Percentiles rank a stretch among this genome's conserved stretches.
phyloP scores from a whole-genome alignment of 2,113 vertebrate genomes.

The Colius striatus region DNA sequence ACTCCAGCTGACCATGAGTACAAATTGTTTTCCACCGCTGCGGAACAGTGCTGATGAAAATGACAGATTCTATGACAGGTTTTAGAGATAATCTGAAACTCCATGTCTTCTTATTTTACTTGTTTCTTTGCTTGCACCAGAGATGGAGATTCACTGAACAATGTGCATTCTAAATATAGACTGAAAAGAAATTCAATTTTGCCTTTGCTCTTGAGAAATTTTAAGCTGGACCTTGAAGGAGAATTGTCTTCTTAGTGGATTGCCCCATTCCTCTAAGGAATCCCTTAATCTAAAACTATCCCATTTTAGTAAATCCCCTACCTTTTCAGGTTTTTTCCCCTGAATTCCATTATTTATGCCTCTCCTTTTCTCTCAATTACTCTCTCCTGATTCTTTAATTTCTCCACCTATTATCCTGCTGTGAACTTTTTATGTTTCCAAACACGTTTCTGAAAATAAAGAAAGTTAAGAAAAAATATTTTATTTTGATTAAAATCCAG shows the following conservation, averaged over 20 bases:
- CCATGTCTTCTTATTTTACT: not conserved
- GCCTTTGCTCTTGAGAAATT: not conserved
- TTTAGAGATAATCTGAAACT: not conserved
- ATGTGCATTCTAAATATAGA: not conserved
- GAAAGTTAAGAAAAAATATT: not conserved
- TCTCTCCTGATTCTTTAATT: not conserved
- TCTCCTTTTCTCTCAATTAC: not conserved
- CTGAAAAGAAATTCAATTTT: not conserved
- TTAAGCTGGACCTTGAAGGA: not conserved
- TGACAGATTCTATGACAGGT: not conserved
- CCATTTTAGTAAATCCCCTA: not conserved
- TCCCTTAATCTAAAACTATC: not conserved
- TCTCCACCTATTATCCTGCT: not conserved
- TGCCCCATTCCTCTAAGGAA: not conserved
- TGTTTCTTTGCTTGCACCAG: not conserved
- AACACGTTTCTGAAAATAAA: not conserved
- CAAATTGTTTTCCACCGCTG: not conserved
- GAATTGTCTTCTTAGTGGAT: not conserved
- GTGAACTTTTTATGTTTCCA: not conserved
- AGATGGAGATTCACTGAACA: not conserved
- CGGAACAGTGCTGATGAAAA: not conserved
- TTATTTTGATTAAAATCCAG: not conserved
- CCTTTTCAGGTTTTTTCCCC: not conserved
- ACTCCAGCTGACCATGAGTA: not conserved
- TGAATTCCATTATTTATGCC: not conserved